Percentiles rank a stretch among this genome's conserved stretches.
Conservation (phyloP, 2,888 invertebrate genomes). For the Trissolcus brochymenae region DNA sequence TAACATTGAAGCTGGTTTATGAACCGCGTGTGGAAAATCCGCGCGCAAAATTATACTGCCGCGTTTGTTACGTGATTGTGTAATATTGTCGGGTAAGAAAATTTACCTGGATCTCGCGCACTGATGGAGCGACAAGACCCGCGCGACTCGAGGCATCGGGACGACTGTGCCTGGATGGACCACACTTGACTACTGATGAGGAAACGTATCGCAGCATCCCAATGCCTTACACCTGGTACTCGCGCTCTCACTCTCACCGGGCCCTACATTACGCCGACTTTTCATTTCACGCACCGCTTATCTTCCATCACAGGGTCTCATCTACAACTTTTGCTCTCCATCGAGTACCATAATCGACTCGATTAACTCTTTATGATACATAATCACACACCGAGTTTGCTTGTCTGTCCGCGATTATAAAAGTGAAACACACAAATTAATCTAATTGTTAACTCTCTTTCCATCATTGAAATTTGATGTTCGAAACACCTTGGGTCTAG, state of each 20-base stretch:
- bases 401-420: too few relatives aligned
- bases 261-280: constrained; percentile 47
- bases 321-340: too few relatives aligned
- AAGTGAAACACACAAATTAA: too few relatives aligned
- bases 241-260: constrained; percentile 57
- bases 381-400: too few relatives aligned
- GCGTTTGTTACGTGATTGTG: constrained; percentile 30
- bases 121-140: constrained; percentile 18
- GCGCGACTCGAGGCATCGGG: constrained; percentile 16
- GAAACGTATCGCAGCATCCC: constrained; percentile 68
- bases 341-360: too few relatives aligned
- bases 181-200: constrained; percentile 74
- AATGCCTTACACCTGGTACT: constrained; percentile 52
- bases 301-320: too few relatives aligned
- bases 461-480: too few relatives aligned
- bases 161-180: constrained; percentile 58
- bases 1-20: constrained; percentile 42
- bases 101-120: neutral
- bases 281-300: constrained; percentile 26
- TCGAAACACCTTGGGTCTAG: too few relatives aligned
- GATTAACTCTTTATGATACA: too few relatives aligned
- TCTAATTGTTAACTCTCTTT: too few relatives aligned
- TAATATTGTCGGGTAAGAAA: too few relatives aligned
- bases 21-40: constrained; percentile 37
- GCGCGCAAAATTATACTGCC: constrained; percentile 33